A percentile compares a stretch with the other conserved stretches of the same genome.
These are phyloP conservation scores for Phyllostomus hastatus DNA, from an alignment of 2,113 vertebrate genomes.

Conservation along the genomic window DNA sequence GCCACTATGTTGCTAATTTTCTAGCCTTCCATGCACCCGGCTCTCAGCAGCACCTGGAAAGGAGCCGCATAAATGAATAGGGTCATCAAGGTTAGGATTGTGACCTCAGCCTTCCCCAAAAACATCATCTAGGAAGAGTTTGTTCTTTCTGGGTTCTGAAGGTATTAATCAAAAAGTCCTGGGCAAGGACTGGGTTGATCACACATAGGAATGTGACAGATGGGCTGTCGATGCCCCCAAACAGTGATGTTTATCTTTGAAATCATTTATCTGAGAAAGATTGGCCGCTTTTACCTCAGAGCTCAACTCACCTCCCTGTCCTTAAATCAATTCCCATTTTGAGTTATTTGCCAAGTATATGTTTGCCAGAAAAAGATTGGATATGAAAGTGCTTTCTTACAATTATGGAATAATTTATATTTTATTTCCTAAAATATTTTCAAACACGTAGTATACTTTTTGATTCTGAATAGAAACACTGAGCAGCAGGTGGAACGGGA, in stretches of 20 bases:
- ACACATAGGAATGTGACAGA: fast-evolving
- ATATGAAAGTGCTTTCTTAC: not conserved
- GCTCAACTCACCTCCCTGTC: not conserved
- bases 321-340: not conserved
- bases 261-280: not conserved
- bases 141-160: not conserved
- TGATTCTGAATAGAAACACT: not conserved
- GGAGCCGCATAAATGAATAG: not conserved
- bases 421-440: not conserved
- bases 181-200: not conserved
- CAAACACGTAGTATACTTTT: not conserved
- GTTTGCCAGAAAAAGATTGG: not conserved
- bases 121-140: fast-evolving
- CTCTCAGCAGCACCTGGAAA: not conserved
- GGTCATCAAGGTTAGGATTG: not conserved
- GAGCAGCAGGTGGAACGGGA: not conserved
- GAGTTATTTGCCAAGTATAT: not conserved
- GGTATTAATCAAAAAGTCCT: not conserved
- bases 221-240: fast-evolving
- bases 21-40: fast-evolving
- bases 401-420: not conserved
- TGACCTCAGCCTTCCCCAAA: not conserved
- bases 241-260: not conserved
- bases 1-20: fast-evolving
- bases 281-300: not conserved